Base-by-base conservation (phyloP, 2,113 vertebrate genomes). In the Platysteira castanea region DNA sequence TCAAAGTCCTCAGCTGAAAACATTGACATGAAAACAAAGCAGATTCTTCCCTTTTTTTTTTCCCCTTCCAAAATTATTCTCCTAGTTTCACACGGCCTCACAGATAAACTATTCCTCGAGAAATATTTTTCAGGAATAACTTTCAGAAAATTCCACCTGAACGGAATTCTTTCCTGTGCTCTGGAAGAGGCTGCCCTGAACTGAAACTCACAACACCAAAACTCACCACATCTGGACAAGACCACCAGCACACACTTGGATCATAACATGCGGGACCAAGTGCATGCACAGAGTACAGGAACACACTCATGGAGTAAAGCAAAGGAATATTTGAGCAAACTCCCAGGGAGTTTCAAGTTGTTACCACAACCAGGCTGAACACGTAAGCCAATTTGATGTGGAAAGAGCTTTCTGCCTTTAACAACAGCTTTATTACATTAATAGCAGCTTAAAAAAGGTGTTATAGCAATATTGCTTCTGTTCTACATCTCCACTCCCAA, bases 361-460 rank as follows among this genome's bases (percentile, higher is more conserved):
- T 31, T 57, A 6, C 24, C 63, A n/a, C 15, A 23, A 8, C 4
- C 31, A 44, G 26, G 21, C 46, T 90, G 68, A 73, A 46, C 3
- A 1, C 1, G 3, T 20, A 37, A 67, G 63, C 14, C 30, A 60
- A 0, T 7, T 15, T 19, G 37, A 60, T 4, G 2, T 16, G 8
- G 30, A 64, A 47, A 41, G 35, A 52, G 10, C 22, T 74, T 57
- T 70, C 64, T 50, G 31, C 26, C 26, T 69, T 64, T 52, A 56
- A 35, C 14, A 65, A 27, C 33, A 76, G 10, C 18, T 71, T 91
- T 54, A 42, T 24, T 54, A 26, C 39, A 67, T 59, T 71, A 71
- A 37, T 5, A 84, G 20, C 15, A 65, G 27, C 60, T 67, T 81
- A 7, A 69, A 61, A 61, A 49, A 44, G 4, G 9, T 24, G 7